These are phyloP conservation scores for Musca domestica DNA, from an alignment of 1,140 invertebrate species.

Conservation along the genomic window DNA sequence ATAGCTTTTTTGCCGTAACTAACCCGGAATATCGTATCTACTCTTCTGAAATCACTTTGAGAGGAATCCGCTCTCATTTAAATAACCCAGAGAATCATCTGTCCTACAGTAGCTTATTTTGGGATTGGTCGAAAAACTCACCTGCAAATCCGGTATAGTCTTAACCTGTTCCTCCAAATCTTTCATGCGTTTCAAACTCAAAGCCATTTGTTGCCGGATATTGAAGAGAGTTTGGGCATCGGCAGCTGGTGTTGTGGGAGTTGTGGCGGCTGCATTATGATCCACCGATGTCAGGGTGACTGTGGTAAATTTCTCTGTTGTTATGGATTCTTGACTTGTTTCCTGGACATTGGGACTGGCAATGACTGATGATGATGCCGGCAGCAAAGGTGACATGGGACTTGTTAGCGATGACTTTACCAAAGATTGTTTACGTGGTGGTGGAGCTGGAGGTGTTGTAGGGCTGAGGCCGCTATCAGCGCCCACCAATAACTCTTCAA, in stretches of 20 bases:
- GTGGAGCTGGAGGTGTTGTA: slow-evolving; percentile 38
- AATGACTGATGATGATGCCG: slow-evolving; percentile 34
- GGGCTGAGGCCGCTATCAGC: background rate
- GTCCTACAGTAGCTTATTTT: too few species aligned
- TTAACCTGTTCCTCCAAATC: slow-evolving; percentile 84
- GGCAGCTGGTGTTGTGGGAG: slow-evolving; percentile 27
- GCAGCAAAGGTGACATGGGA: slow-evolving; percentile 29
- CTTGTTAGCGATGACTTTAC: slow-evolving; percentile 27
- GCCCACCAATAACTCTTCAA: slow-evolving; percentile 35
- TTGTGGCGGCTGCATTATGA: background rate
- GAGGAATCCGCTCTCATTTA: too few species aligned
- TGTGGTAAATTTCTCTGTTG: too few species aligned
- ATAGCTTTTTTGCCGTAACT: too few species aligned
- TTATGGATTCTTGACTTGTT: too few species aligned
- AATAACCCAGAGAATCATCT: too few species aligned
- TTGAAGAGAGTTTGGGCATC: slow-evolving; percentile 46
- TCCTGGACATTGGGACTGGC: background rate
- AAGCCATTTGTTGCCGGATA: slow-evolving; percentile 63
- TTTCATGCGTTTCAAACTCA: slow-evolving; percentile 72
- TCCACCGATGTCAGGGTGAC: slow-evolving; percentile 2
- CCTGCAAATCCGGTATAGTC: slow-evolving; percentile 77
- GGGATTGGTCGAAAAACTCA: too few species aligned
- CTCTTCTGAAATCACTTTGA: too few species aligned
- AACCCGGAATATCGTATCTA: too few species aligned
- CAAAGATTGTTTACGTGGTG: slow-evolving; percentile 39